phyloP scores from a whole-genome alignment of 2,888 invertebrate genomes.

The Cephus rjabovi region DNA sequence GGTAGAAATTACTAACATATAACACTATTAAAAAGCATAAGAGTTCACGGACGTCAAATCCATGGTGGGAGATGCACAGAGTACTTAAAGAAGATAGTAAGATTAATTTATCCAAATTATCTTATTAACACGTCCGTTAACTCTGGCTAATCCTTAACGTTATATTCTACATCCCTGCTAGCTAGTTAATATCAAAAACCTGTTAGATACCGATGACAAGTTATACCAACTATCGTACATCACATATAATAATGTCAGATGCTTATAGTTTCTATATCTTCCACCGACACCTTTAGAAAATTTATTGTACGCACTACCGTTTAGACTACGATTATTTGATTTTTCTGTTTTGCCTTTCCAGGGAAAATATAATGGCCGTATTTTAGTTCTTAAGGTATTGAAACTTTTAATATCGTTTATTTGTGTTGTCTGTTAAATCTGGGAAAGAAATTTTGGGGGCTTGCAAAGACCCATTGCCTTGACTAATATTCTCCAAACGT shows the following conservation, averaged over 20 bases:
- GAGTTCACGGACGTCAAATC: conserved; percentile 7
- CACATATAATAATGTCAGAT: background rate
- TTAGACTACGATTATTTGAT: conserved; percentile 13
- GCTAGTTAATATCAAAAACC: background rate
- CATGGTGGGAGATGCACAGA: background rate
- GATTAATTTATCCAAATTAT: background rate
- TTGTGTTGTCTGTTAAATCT: conserved; percentile 35
- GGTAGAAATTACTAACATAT: conserved; percentile 57
- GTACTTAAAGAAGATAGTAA: background rate
- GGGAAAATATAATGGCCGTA: conserved; percentile 56
- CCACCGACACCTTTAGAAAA: background rate
- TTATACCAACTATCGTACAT: background rate
- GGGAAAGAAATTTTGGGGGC: background rate
- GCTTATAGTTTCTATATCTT: background rate
- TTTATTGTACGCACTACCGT: background rate
- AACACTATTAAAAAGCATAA: conserved; percentile 32
- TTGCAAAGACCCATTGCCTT: background rate
- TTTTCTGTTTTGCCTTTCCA: conserved; percentile 51
- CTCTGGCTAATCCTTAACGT: background rate
- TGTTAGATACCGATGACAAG: background rate
- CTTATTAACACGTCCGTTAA: background rate
- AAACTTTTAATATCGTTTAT: conserved; percentile 44
- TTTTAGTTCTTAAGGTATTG: conserved; percentile 58
- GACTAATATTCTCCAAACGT: background rate
- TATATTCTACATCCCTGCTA: background rate